Percentiles rank a stretch among this genome's conserved stretches.
Conservation (phyloP, 2,797 vertebrate genomes). For the Enteromius anoplus region DNA sequence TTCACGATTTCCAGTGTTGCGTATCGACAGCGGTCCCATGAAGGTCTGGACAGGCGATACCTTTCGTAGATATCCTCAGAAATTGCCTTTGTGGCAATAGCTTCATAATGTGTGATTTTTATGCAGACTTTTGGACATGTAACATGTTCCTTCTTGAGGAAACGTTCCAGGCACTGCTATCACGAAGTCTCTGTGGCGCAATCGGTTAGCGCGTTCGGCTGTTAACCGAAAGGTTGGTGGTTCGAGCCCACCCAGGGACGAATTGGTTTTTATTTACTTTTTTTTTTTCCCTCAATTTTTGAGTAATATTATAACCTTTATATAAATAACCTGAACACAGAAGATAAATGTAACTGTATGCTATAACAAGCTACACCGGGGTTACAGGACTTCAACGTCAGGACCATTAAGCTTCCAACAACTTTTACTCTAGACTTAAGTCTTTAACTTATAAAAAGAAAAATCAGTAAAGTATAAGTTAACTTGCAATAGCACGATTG, state of each 20-base stretch:
- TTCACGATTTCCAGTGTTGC: background rate
- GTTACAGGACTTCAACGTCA: background rate
- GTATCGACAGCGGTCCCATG: background rate
- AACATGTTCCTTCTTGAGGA: background rate
- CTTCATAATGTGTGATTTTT: background rate
- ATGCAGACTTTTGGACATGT: background rate
- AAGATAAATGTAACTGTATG: background rate
- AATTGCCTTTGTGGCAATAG: background rate
- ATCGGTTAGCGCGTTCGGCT: conserved; percentile 59
- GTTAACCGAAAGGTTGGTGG: conserved; percentile 61
- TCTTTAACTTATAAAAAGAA: background rate
- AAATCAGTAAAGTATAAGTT: background rate
- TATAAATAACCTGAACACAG: background rate
- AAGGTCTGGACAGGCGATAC: background rate
- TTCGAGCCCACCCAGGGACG: conserved; percentile 61
- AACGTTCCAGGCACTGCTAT: fast-evolving
- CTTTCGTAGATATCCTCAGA: background rate
- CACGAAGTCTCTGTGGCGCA: conserved; percentile 55
- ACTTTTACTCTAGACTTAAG: no score
- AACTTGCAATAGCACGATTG: no score
- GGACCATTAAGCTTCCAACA: background rate
- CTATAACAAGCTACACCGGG: background rate
- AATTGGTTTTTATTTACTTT: fast-evolving
- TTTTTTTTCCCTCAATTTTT: background rate
- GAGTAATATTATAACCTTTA: background rate